phyloP scores from a whole-genome alignment of 2,888 invertebrate genomes.

The Thecocarcelia acutangulata region DNA sequence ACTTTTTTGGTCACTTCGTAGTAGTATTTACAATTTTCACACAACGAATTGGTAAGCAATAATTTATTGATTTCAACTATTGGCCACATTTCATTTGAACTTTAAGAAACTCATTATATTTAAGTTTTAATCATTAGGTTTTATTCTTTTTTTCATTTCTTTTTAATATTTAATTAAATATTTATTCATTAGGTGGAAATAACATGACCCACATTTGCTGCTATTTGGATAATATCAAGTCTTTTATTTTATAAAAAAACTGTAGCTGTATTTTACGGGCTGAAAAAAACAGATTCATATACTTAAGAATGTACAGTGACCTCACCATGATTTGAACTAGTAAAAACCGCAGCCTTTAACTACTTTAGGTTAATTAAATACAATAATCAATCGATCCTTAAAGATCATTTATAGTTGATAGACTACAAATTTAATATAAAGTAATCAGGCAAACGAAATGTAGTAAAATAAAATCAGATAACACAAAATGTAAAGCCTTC shows the following conservation, averaged over 20 bases:
- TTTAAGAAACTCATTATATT: constrained; percentile 51
- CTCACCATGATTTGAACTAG: no score
- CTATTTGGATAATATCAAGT: not conserved
- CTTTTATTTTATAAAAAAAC: not conserved
- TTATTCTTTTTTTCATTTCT: not conserved
- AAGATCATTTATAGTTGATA: no score
- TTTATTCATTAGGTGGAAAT: constrained; percentile 35
- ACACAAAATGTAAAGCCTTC: no score
- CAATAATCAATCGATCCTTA: no score
- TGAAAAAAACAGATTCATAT: not conserved
- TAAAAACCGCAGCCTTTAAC: no score
- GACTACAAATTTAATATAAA: no score
- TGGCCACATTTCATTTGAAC: constrained; percentile 49
- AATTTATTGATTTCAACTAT: constrained; percentile 44
- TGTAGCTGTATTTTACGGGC: constrained; percentile 2
- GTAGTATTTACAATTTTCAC: constrained; percentile 53
- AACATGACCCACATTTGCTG: constrained; percentile 39
- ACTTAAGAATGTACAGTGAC: no score
- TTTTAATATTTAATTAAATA: constrained; percentile 13
- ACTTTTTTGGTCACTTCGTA: constrained; percentile 60
- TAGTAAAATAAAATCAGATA: no score
- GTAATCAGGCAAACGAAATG: no score
- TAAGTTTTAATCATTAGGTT: constrained; percentile 3
- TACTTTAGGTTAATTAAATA: no score
- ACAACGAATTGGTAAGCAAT: constrained; percentile 41